These are phyloP conservation scores for Megastigmus dorsalis DNA, from an alignment of 2,888 invertebrate genomes.

Conservation along the genomic window DNA sequence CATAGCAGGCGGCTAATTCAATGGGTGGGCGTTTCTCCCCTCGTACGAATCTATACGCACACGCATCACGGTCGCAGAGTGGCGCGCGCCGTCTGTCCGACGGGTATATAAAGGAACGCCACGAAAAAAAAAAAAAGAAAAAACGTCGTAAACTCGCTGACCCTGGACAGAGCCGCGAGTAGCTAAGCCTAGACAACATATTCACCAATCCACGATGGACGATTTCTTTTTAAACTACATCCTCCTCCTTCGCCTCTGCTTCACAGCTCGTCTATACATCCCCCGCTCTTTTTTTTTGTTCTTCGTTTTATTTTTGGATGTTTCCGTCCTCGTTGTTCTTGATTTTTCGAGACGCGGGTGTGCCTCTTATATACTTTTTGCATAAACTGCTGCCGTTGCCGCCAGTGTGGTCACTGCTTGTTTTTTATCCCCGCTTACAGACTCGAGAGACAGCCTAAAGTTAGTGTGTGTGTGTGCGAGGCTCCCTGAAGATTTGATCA, in stretches of 20 bases:
- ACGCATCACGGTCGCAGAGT: too few species aligned
- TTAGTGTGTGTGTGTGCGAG: too few species aligned
- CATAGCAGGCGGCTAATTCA: neutral
- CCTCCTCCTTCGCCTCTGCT: neutral
- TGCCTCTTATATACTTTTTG: slow-evolving; percentile 1
- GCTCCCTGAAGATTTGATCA: too few species aligned
- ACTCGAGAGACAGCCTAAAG: too few species aligned
- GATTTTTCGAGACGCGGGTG: slow-evolving; percentile 1
- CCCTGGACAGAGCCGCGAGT: slow-evolving; percentile 22
- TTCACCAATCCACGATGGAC: neutral
- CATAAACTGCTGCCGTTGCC: too few species aligned
- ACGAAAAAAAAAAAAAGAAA: too few species aligned
- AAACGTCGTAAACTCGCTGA: slow-evolving; percentile 41
- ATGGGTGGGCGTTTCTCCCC: slow-evolving; percentile 22
- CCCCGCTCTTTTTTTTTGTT: neutral
- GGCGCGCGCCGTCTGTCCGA: too few species aligned
- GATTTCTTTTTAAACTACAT: slow-evolving; percentile 16
- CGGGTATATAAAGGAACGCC: too few species aligned
- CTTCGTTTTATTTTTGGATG: slow-evolving; percentile 5
- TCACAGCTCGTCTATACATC: neutral
- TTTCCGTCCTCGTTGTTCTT: slow-evolving; percentile 7
- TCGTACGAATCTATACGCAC: too few species aligned
- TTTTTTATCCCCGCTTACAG: too few species aligned
- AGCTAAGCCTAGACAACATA: slow-evolving; percentile 19
- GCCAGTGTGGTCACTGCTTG: too few species aligned